Evolutionary conservation across 2,888 invertebrate species (phyloP), one percentile per base, ranked within the genome.

Genomic region (Oscheius sp.): DNA sequence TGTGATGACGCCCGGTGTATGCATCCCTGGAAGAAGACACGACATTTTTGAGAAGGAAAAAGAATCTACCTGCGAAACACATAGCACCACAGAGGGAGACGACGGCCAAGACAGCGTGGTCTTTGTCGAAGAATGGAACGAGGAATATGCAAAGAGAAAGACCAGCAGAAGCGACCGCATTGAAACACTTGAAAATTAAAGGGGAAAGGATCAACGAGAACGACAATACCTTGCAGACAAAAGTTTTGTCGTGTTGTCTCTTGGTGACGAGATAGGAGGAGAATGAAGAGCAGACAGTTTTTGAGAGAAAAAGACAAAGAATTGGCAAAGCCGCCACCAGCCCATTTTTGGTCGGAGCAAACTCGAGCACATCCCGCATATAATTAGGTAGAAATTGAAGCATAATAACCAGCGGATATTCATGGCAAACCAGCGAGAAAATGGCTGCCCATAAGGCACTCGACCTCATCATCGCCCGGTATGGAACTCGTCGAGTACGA

Each of bases 291-390:
- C 85, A 84, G 29, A 82, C 69, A 18, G 85, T 87, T 75, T 87
- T 87, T 25, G 85, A 84, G 13, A 86, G 63, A 66, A 86, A 85
- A 6, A 87, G 76, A 61, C 84, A 87, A 12, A 84, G 69, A 63
- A 85, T 87, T 1, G 87, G 87, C 13, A 87, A 74, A 0, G 87
- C 85, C 0, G 80, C 77, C 16, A 81, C 73, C 7, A 81, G 69
- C 27, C 85, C 86, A 56, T 86, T 86, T 55, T 86, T 81, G 6
- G 87, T 85, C n/a, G 87, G 87, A n/a, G 85, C 80, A 56, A 87
- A 86, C 59, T 86, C 85, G 12, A 87, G 76, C 12, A 87, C 86
- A 68, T 87, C 87, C 72, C 86, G 72, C 85, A 87, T 85, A 71
- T 87, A 87, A 58, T 87, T 87, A 1, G 87, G 87, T 16, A 87